Evolutionary conservation across 2,888 invertebrate genomes (phyloP), one percentile per base, ranked within the genome.

Genomic region (Arctia plantaginis): DNA sequence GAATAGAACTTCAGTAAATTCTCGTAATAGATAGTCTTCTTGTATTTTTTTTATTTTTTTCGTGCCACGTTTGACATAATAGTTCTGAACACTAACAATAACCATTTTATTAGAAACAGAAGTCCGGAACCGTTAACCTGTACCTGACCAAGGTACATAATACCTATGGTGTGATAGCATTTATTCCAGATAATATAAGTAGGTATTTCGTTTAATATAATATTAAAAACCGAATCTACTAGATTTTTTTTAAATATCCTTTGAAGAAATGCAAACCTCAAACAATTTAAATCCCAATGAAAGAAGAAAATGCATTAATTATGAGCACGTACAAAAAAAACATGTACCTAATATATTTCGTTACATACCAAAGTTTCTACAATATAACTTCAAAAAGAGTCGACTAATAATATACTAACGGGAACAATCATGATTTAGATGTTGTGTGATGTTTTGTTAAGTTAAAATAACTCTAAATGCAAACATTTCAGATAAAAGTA

Each of bases 401-500:
- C 76, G 83, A 78, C 80, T 81, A 83, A 70, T 85, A 83, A 84
- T 85, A 85, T 85, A 85, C 81, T 76, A 83, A 81, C 69, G 75
- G 66, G 69, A 81, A 72, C 66, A 72, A 74, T 77, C 74, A 76
- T 82, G 81, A 85, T 85, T 82, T 79, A 84, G 78, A 84, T 71
- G 79, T 74, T 83, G 77, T 79, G 64, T 77, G 85, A 81, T 84
- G 77, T 81, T 82, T 77, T 81, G 85, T 81, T 85, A 82, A 80
- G 82, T 85, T 85, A 75, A 81, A 85, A 84, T 82, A 76, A 77
- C 76, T 77, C 76, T 75, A 80, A 72, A 80, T 71, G 78, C 74
- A 79, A 74, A 79, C 75, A 77, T 74, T 80, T 78, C 79, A 80
- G 77, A 79, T 80, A 82, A 80, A 84, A 85, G 83, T 83, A 74